Base-by-base conservation (phyloP, 2,888 invertebrate species). In the Metopia argyrocephala region DNA sequence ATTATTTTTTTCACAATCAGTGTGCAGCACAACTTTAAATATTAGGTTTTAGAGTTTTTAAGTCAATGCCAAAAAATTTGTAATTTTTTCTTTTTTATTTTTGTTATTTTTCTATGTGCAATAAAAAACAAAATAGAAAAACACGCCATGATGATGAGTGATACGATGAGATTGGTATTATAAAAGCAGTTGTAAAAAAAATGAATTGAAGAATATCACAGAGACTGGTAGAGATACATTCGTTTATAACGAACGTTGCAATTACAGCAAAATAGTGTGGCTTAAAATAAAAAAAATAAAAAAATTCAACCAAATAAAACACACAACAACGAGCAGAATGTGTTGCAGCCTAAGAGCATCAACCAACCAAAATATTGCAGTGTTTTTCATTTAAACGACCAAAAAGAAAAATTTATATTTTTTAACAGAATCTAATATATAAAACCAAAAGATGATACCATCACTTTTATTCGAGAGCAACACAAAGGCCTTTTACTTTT, bases 31-130 rank as follows among this genome's bases (percentile, higher is more conserved):
- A 20, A 54, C 12, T 21, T 31, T 25, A 15, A n/a, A 62, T 15
- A 62, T 15, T 45, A 48, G 7, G 1, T 38, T 71, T 71, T 54
- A 18, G 15, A 54, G 59, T 71, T 65, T 61, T 45, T 12, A 70
- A 76, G 65, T 81, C 81, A 81, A 81, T 81, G 81, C 81, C 81
- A 78, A 81, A 70, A 31, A 28, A 23, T n/a, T n/a, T n/a, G n/a
- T n/a, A 21, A 38, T 28, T 20, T 21, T 25, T 68, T 54, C 61
- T 62, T 25, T 0, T 38, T 62, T 56, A 4, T 76, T 50, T 54
- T 18, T 5, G 15, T n/a, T 5, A 48, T 20, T 20, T 20, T 46
- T 52, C 18, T n/a, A 21, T 68, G n/a, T 62, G 59, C 46, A 68
- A 68, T 61, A 75, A 75, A 59, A 59, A 38, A 31, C 12, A 31